Percentiles rank a stretch among this genome's conserved stretches.
These are phyloP conservation scores for Tinea pellionella DNA, from an alignment of 2,888 invertebrate genomes.

Conservation along the genomic window DNA sequence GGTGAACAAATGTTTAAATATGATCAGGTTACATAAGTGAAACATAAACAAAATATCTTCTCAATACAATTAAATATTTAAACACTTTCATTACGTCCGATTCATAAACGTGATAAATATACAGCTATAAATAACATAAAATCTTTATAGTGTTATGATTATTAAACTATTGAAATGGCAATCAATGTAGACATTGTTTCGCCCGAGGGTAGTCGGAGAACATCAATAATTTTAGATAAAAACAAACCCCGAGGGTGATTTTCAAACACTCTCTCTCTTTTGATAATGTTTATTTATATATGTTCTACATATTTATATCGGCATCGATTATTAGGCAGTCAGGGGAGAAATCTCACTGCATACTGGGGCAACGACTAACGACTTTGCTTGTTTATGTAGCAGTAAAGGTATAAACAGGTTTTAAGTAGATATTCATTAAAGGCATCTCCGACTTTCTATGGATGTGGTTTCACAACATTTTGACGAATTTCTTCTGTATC, in stretches of 20 bases:
- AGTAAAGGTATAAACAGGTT: constrained; percentile 37
- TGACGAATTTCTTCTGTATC: constrained; percentile 35
- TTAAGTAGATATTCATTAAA: constrained; percentile 34
- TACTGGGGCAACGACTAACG: constrained; percentile 25
- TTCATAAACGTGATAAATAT: background rate
- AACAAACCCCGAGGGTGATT: constrained; percentile 18
- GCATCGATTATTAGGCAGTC: constrained; percentile 28
- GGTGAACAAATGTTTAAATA: background rate
- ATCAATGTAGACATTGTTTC: background rate
- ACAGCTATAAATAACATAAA: no score
- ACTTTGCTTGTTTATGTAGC: constrained; percentile 25
- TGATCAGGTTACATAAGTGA: background rate
- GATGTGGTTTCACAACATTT: constrained; percentile 29
- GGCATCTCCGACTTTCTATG: constrained; percentile 41
- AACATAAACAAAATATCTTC: background rate
- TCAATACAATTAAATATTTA: background rate
- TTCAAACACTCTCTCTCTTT: constrained; percentile 30
- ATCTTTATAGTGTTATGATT: background rate
- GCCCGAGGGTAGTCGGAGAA: background rate
- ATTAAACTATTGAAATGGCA: background rate
- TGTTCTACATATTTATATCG: constrained; percentile 41
- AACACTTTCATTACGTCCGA: background rate
- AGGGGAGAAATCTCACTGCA: constrained; percentile 29
- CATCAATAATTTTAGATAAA: constrained; percentile 22
- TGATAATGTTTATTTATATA: constrained; percentile 32